Evolutionary conservation across 1,140 invertebrate genomes (phyloP), one percentile per base, ranked within the genome.

Genomic region (Proales similis): DNA sequence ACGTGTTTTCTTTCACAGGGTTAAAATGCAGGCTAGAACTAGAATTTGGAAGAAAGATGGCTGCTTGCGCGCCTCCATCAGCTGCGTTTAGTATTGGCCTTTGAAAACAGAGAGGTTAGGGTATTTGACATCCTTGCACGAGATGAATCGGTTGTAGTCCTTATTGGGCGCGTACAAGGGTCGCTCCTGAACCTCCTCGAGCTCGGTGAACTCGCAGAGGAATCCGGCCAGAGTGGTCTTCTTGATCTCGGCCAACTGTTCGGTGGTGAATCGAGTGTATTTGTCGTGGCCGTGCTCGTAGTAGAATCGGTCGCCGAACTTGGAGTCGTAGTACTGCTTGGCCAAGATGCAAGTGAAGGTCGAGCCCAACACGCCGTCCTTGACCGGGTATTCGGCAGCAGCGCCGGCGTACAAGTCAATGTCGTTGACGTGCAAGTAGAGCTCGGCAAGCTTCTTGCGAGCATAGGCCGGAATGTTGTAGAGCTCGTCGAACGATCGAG

Each of bases 301-400:
- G 88, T 90, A 97, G 74, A 93, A 96, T 69, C 91, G 81, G 73
- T 97, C 93, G 45, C 92, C 93, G 65, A 85, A 79, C 64, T 89
- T 83, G 19, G 88, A 76, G 70, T 90, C 86, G 64, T 86, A 77
- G 77, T 94, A 94, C 76, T 95, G 90, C 63, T 90, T 87, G 27
- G 86, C 90, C 65, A 97, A 86, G 64, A 97, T 63, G 70, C 92
- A 96, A 20, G 89, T 89, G 70, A 95, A 88, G 0, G 91, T 95
- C 0, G 92, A 90, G 4, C 92, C 92, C 0, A 95, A 86, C 0
- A 94, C 72, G 5, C 88, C 91, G 7, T 88, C 88, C 6, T 85
- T 19, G 42, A 90, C 77, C 1, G 86, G 83, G 47, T 84, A 80
- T 73, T 95, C 90, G 1, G 87, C 88, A 81, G 92, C 84, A 46